These are phyloP conservation scores for Corapipo altera DNA, from an alignment of 2,113 vertebrate genomes.

Conservation along the genomic window DNA sequence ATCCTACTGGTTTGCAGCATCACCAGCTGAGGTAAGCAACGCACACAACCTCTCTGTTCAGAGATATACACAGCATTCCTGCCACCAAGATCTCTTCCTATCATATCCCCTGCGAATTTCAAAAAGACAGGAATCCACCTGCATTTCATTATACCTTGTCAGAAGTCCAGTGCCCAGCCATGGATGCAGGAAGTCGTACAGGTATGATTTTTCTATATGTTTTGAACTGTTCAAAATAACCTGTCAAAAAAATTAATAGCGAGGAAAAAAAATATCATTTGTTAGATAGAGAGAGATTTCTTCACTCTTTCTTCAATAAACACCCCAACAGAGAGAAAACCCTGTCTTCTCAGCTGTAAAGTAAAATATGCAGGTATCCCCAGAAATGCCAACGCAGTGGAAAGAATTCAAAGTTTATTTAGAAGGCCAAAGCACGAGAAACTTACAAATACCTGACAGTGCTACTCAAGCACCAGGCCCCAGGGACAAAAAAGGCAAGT, in stretches of 20 bases:
- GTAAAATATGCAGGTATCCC: no score
- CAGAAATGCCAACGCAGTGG: no score
- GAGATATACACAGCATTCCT: neutral
- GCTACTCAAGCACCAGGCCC: no score
- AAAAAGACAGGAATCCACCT: neutral
- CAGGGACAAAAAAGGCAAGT: no score
- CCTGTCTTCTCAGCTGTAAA: neutral
- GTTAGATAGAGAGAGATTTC: neutral
- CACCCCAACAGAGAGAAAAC: neutral
- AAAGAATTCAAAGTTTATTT: no score
- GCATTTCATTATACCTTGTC: slow-evolving; percentile 79
- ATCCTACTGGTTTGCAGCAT: neutral
- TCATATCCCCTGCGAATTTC: neutral
- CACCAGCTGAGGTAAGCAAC: neutral
- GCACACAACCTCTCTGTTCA: neutral
- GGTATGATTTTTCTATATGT: slow-evolving; percentile 85
- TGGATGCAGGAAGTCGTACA: slow-evolving; percentile 87
- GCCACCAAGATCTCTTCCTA: neutral
- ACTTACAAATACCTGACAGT: no score
- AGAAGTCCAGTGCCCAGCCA: slow-evolving; percentile 96
- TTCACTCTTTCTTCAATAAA: neutral
- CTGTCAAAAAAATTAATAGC: slow-evolving; percentile 63
- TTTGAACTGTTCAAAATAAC: slow-evolving; percentile 79
- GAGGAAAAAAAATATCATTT: neutral
- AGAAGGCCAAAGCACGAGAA: no score